Evolutionary conservation across 2,113 vertebrate genomes (phyloP), one percentile per base, ranked within the genome.

Genomic region (Pontoporia blainvillei): DNA sequence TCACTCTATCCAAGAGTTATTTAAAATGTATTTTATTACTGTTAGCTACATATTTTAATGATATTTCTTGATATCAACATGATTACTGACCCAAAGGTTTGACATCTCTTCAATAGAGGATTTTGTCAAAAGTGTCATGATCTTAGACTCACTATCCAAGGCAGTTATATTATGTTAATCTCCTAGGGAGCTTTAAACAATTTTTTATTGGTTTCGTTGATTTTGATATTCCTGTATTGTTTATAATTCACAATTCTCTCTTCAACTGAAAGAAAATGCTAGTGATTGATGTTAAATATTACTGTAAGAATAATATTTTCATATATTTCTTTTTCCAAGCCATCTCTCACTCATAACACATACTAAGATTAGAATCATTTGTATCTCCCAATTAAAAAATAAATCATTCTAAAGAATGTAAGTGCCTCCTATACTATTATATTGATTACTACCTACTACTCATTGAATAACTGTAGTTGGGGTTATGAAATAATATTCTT

Each of bases 91-190:
- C 5, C 66, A 49, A 73, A 72, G 6, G 2, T 85, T 41, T 64
- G 36, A 17, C 12, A 34, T 66, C 36, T 49, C 29, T 52, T n/a
- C 8, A 34, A 31, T 34, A 44, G 0, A 46, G 0, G 1, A 0
- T 82, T 91, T 86, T 23, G 82, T 67, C 20, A 49, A 69, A 85
- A 62, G 1, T 11, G 1, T 41, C 46, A 25, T 7, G 3, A 62
- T 79, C 3, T 71, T 13, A 71, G 23, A 81, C 1, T 27, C 31
- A 54, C 1, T 29, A 14, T 27, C 92, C 36, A 66, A 67, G 14
- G 59, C 3, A 90, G 25, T 34, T 12, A 73, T 39, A 52, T 39
- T 75, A 79, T 25, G 18, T 71, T 41, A 61, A 46, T 36, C 18
- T 34, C 62, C 31, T 72, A 86, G 8, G 61, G 71, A 54, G 27